Evolutionary conservation across 2,888 invertebrate species (phyloP).

Genomic region (Sarcophaga caerulescens): DNA sequence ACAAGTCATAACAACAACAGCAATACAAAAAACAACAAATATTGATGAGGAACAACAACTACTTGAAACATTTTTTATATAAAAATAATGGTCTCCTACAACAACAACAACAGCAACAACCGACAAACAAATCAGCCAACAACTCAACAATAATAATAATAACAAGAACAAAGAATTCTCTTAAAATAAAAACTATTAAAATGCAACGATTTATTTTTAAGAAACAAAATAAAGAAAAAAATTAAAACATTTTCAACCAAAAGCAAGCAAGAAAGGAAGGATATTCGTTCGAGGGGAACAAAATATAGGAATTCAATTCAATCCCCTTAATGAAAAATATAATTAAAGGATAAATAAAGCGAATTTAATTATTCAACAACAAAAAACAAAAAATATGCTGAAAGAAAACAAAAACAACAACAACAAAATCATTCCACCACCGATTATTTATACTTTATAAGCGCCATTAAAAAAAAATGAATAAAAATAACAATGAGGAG

Average conservation of each 20-base stretch:
- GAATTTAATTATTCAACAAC: slow-evolving; percentile 5
- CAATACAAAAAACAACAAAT: slow-evolving; percentile 32
- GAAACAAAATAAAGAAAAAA: slow-evolving; percentile 11
- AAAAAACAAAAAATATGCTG: slow-evolving; percentile 11
- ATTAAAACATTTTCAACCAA: slow-evolving; percentile 13
- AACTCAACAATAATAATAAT: slow-evolving; percentile 18
- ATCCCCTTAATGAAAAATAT: neutral
- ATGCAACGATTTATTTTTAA: slow-evolving; percentile 67
- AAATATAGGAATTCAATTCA: neutral
- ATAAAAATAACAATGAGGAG: slow-evolving; percentile 27
- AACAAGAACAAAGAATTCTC: slow-evolving; percentile 12
- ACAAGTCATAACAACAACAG: neutral
- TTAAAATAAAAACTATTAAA: slow-evolving; percentile 29
- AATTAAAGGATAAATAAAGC: slow-evolving; percentile 13
- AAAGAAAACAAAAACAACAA: slow-evolving; percentile 22
- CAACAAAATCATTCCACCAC: slow-evolving; percentile 72
- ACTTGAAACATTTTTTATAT: slow-evolving; percentile 10
- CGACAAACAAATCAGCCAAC: slow-evolving; percentile 26
- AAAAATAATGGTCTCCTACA: slow-evolving; percentile 7
- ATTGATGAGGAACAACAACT: slow-evolving; percentile 25
- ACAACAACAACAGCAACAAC: neutral
- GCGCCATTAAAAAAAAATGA: neutral
- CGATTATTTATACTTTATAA: slow-evolving; percentile 62
- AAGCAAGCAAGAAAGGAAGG: neutral
- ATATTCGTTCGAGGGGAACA: neutral